Conservation (phyloP, 1,140 invertebrate species). For the Drosophila azteca region DNA sequence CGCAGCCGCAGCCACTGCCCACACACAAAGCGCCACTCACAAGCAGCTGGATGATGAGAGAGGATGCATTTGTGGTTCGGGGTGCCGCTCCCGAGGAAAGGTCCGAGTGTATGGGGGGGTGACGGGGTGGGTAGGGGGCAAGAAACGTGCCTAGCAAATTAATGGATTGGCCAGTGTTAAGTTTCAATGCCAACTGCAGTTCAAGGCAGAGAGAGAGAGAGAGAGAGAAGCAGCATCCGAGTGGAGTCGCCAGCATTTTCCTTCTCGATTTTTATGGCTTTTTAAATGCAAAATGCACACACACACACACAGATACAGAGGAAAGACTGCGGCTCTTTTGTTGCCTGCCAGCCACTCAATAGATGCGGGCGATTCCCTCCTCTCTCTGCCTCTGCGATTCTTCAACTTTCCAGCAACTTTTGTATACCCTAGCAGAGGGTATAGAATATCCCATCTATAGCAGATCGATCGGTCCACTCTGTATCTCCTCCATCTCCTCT, state of each 20-base stretch:
- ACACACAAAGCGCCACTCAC: slow-evolving; percentile 40
- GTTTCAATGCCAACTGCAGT: slow-evolving; percentile 73
- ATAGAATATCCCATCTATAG: background rate
- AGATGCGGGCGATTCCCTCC: slow-evolving; percentile 42
- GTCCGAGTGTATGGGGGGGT: slow-evolving; percentile 1
- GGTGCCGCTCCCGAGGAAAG: background rate
- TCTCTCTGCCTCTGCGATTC: slow-evolving; percentile 37
- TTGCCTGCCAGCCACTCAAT: slow-evolving; percentile 29
- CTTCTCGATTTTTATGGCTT: slow-evolving; percentile 30
- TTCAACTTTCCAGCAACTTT: slow-evolving; percentile 50
- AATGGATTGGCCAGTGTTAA: slow-evolving; percentile 63
- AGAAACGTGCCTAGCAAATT: slow-evolving; percentile 60
- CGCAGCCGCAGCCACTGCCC: slow-evolving; percentile 43
- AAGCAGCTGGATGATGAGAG: background rate
- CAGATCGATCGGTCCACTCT: too few species aligned
- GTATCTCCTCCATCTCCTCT: background rate
- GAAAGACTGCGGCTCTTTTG: slow-evolving; percentile 40
- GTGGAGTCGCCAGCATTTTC: slow-evolving; percentile 4
- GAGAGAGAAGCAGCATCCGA: background rate
- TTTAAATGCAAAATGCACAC: slow-evolving; percentile 29
- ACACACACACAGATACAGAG: background rate
- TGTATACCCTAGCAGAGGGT: background rate
- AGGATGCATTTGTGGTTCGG: background rate
- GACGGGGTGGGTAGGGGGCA: background rate
- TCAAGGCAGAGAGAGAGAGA: slow-evolving; percentile 8